Evolutionary conservation across 2,113 vertebrate species (phyloP), one percentile per base, ranked within the genome.

Genomic region (Marmota monax): DNA sequence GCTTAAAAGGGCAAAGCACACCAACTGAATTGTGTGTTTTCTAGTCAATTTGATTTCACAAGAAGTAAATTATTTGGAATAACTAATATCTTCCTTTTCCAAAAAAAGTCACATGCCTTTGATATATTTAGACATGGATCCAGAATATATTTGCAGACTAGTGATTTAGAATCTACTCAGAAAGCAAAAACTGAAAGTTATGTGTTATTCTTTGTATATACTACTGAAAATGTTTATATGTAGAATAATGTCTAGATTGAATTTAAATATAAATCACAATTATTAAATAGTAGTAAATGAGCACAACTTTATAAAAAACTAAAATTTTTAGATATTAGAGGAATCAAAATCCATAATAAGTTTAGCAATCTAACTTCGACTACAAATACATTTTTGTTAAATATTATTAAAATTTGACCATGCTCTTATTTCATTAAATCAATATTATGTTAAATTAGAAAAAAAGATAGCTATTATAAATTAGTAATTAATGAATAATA

Each of bases 61-160:
- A 94, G 42, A 51, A 90, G 92, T 4, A 83, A 89, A 83, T 48
- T 77, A 22, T 67, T 78, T 89, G 29, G 27, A 74, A 95, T 37
- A 77, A 6, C 20, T 84, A 32, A 91, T 58, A 34, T 18, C 61
- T 58, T 72, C n/a, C 5, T 74, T 63, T 32, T 76, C 18, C 32
- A 87, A 65, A 74, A 74, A 72, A 56, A 45, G 45, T 85, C 83
- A 48, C 23, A 90, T 12, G 42, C 14, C 42, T 90, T 90, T 79
- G 20, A 69, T 11, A 65, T 45, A 80, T 80, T 90, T 80, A 88
- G n/a, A 74, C 39, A 72, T 70, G 25, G 32, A 6, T 65, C 86
- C 53, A 92, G 87, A 85, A 83, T 53, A 76, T 72, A 85, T 23
- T 85, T 93, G 74, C 9, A 84, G n/a, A 74, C 20, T 20, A 73